These are phyloP conservation scores for Podarcis cretensis DNA, from an alignment of 2,113 vertebrate species.

Conservation along the genomic window DNA sequence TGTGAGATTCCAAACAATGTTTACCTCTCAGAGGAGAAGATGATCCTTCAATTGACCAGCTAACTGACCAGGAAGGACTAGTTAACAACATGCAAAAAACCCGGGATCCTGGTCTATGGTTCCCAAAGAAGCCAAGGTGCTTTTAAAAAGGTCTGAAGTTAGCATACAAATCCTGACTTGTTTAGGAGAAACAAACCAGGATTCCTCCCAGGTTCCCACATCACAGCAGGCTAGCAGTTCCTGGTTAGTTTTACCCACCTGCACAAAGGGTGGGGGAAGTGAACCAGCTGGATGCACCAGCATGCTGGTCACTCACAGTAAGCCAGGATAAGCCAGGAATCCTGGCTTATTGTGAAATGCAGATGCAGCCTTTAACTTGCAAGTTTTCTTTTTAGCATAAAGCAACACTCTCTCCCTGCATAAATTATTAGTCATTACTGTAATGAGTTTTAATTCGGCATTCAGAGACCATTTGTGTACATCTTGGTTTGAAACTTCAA, in stretches of 20 bases:
- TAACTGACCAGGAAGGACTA: background rate
- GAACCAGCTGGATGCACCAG: too few relatives aligned
- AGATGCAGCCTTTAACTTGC: background rate
- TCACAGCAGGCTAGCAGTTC: too few relatives aligned
- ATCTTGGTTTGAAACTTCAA: background rate
- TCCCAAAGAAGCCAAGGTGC: background rate
- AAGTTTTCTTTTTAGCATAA: background rate
- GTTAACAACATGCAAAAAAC: background rate
- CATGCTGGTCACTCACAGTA: too few relatives aligned
- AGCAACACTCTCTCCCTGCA: background rate
- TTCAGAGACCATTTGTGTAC: background rate
- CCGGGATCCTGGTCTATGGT: background rate
- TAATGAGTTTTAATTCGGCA: background rate
- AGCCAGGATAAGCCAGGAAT: too few relatives aligned
- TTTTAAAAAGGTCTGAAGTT: background rate
- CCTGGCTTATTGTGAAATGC: too few relatives aligned
- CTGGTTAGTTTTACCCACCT: too few relatives aligned
- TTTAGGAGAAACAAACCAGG: background rate
- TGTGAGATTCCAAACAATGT: too few relatives aligned
- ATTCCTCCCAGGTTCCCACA: background rate
- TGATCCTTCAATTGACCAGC: too few relatives aligned
- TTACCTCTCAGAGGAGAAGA: too few relatives aligned
- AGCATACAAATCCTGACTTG: background rate
- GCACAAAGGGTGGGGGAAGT: too few relatives aligned
- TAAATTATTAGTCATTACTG: too few relatives aligned